A percentile compares a stretch with the other conserved stretches of the same genome.
phyloP scores from a whole-genome alignment of 2,888 invertebrate genomes.

The Nycteola revayana region DNA sequence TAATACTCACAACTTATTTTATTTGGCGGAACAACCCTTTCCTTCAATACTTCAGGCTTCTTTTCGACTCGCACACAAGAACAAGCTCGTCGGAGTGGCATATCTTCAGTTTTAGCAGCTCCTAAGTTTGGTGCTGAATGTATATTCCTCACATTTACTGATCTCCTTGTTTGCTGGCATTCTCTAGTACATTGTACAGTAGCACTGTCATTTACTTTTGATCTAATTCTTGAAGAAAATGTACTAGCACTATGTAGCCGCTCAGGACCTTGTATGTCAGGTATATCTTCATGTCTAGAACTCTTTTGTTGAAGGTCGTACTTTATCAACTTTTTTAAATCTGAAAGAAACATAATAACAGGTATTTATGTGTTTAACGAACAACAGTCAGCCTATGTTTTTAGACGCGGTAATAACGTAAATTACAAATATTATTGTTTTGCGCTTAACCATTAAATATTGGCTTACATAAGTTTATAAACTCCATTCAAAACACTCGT shows the following conservation, averaged over 20 bases:
- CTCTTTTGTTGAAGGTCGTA: constrained; percentile 76
- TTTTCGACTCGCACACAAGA: constrained; percentile 61
- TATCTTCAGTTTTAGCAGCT: constrained; percentile 38
- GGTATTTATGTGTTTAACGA: too few species aligned
- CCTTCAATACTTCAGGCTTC: constrained; percentile 44
- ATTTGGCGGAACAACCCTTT: constrained; percentile 35
- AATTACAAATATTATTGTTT: too few species aligned
- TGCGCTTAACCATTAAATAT: too few species aligned
- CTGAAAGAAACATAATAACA: constrained; percentile 70
- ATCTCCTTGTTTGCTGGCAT: constrained; percentile 39
- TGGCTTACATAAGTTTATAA: too few species aligned
- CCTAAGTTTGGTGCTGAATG: constrained; percentile 62
- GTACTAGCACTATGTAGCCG: constrained; percentile 73
- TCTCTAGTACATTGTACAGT: constrained; percentile 48
- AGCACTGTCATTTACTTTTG: constrained; percentile 44
- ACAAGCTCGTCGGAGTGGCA: constrained; percentile 54
- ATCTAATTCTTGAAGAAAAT: constrained; percentile 66
- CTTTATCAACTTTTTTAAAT: constrained; percentile 85
- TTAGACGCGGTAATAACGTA: too few species aligned
- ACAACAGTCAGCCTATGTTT: too few species aligned
- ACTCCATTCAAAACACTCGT: too few species aligned
- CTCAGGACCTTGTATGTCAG: constrained; percentile 53
- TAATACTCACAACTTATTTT: constrained; percentile 61
- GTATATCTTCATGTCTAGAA: constrained; percentile 34
- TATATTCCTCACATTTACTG: constrained; percentile 37